phyloP scores from a whole-genome alignment of 2,888 invertebrate species.

The Drosophila flavopinicola region DNA sequence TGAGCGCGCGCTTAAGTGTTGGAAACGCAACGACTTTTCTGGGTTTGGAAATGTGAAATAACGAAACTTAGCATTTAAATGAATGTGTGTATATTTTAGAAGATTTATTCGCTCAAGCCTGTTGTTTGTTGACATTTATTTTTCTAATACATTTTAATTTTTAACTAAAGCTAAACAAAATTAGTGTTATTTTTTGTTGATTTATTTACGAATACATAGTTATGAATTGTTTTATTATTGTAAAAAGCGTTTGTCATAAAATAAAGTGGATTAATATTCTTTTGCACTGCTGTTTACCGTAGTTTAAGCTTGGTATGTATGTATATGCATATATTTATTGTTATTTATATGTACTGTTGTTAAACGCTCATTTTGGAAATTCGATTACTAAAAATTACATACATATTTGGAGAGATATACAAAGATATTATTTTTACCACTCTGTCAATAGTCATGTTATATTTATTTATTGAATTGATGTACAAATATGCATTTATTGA shows the following conservation, averaged over 20 bases:
- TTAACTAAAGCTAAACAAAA: slow-evolving; percentile 78
- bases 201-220: slow-evolving; percentile 47
- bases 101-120: slow-evolving; percentile 69
- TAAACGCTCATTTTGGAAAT: slow-evolving; percentile 40
- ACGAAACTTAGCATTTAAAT: background rate
- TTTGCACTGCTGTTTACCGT: slow-evolving; percentile 70
- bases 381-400: slow-evolving; percentile 53
- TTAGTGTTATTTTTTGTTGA: slow-evolving; percentile 45
- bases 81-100: slow-evolving; percentile 54
- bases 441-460: slow-evolving; percentile 26
- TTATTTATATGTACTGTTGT: slow-evolving; percentile 28
- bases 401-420: slow-evolving; percentile 34
- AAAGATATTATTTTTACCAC: slow-evolving; percentile 19
- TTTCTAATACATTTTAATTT: slow-evolving; percentile 67
- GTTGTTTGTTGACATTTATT: slow-evolving; percentile 70
- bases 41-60: background rate
- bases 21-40: background rate
- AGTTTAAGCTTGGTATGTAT: slow-evolving; percentile 58
- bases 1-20: background rate
- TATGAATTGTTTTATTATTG: slow-evolving; percentile 57
- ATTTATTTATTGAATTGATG: slow-evolving; percentile 46
- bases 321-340: slow-evolving; percentile 25
- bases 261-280: slow-evolving; percentile 67
- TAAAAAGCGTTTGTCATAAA: slow-evolving; percentile 73
- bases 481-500: slow-evolving; percentile 59